Conservation (phyloP, 1,140 invertebrate species). For the Leptonema lineaticorne region DNA sequence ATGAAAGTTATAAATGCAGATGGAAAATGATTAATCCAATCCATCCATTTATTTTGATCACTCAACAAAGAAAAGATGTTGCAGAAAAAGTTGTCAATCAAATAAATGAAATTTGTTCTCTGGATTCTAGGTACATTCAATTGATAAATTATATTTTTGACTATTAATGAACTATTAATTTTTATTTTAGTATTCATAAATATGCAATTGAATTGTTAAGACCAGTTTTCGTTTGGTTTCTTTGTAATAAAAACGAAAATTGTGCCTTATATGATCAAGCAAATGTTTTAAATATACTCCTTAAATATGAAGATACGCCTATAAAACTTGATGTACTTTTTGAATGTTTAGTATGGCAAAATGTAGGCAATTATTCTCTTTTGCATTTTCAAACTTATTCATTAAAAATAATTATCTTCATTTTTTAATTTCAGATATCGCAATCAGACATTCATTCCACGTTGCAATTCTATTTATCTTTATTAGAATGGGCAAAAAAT, state of each 20-base stretch:
- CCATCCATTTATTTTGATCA: conserved; percentile 17
- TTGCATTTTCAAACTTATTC: background rate
- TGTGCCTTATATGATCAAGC: background rate
- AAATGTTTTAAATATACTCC: background rate
- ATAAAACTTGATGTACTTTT: conserved; percentile 2
- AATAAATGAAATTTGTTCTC: background rate
- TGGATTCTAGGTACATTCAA: background rate
- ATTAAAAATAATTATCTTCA: conserved; percentile 14
- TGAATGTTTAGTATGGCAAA: conserved; percentile 21
- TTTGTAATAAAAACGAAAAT: conserved; percentile 2
- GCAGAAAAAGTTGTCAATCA: background rate
- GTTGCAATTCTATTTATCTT: conserved; percentile 1
- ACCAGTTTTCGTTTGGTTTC: conserved; percentile 15
- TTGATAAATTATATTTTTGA: background rate
- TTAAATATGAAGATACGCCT: background rate
- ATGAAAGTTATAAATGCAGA: background rate
- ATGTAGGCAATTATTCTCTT: conserved; percentile 6
- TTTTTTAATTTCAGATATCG: conserved; percentile 4
- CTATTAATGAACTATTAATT: background rate
- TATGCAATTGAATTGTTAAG: conserved; percentile 8
- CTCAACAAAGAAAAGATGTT: background rate
- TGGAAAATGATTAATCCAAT: background rate
- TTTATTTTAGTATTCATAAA: background rate
- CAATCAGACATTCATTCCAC: background rate
- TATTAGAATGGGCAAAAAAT: background rate